Evolutionary conservation across 2,888 invertebrate species (phyloP).

Genomic region (Erebia epiphron): DNA sequence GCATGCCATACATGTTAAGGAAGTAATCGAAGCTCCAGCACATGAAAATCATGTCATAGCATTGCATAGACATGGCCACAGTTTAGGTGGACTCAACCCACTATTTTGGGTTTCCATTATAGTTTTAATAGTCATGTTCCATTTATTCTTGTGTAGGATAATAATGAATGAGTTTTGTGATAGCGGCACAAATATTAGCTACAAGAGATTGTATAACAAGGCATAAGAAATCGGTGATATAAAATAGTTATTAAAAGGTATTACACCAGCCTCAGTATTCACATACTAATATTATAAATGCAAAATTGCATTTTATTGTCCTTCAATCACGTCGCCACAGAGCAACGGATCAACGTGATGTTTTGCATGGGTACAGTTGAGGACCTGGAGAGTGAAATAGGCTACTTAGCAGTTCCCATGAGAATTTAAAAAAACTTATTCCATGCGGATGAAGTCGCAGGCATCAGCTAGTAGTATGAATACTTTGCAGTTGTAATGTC

Average conservation of each 20-base stretch:
- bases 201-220: conserved; percentile 87
- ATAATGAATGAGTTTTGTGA: conserved; percentile 95
- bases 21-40: conserved; percentile 93
- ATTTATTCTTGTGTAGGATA: conserved; percentile 95
- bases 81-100: conserved; percentile 94
- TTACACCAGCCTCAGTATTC: conserved; percentile 25
- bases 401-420: too few species aligned
- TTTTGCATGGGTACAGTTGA: too few species aligned
- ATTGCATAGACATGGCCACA: conserved; percentile 94
- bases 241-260: conserved; percentile 6
- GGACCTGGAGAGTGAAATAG: too few species aligned
- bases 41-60: conserved; percentile 96
- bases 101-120: conserved; percentile 96
- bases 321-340: too few species aligned
- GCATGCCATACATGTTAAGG: conserved; percentile 94
- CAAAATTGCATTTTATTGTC: neutral
- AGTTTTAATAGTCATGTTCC: conserved; percentile 94
- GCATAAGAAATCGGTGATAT: conserved; percentile 67
- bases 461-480: too few species aligned
- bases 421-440: neutral
- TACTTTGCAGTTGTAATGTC: neutral
- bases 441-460: too few species aligned
- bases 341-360: too few species aligned
- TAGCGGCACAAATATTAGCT: conserved; percentile 86
- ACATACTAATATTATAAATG: conserved; percentile 10